Evolutionary conservation across 2,797 vertebrate genomes (phyloP), one percentile per base, ranked within the genome.

Genomic region (Typhlichthys subterraneus): DNA sequence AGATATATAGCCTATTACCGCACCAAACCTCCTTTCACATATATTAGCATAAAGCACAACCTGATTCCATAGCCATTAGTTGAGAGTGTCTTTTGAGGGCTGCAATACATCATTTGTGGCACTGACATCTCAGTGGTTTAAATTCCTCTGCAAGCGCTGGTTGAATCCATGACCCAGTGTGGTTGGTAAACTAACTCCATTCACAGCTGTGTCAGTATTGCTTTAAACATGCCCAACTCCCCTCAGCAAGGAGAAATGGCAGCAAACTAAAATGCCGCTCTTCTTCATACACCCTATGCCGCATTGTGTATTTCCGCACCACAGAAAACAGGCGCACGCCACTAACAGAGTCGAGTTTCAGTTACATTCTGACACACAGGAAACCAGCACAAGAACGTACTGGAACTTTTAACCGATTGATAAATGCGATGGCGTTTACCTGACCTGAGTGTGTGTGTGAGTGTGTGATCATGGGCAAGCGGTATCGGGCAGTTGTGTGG

Each of bases 201-300:
- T 52, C 59, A 52, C 59, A 61, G 59, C 59, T 61, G 59, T 61
- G 59, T 61, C 51, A 51, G 59, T 45, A 61, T 50, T 50, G 58
- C 13, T 17, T 45, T 19, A 23, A 59, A 29, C 57, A 53, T 29
- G 57, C 42, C 3, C 23, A 29, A 45, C 45, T 17, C 45, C 45
- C 45, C 45, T 59, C 19, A n/a, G 12, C 15, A 12, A 46, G 15
- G 17, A 4, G 12, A 9, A 38, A 23, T 23, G 23, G 38, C 6
- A 42, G 6, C 38, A 42, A 42, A 9, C 38, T 12, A n/a, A 48
- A n/a, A 48, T 48, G 47, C 3, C 23, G 23, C 23, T 23, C 3
- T 4, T 23, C 23, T 23, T 23, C 23, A 23, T 23, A 23, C 23
- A 23, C 23, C 23, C 23, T 23, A 23, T 23, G 23, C 23, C 23